Evolutionary conservation across 2,888 invertebrate genomes (phyloP).

Genomic region (Macropis europaea): DNA sequence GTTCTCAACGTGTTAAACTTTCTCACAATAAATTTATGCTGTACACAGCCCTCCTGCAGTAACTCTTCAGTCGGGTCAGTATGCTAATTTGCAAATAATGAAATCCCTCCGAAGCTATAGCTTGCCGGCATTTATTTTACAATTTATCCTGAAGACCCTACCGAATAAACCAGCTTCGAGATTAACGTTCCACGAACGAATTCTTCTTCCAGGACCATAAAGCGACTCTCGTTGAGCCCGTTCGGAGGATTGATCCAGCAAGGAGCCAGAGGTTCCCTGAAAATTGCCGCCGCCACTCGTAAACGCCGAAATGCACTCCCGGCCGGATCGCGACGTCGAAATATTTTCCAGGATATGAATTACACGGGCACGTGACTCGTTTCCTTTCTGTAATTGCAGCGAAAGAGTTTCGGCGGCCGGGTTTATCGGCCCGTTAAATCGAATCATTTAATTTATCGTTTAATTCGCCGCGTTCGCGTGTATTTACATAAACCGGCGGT

Average conservation of each 20-base stretch:
- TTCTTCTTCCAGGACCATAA: not conserved
- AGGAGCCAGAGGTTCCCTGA: constrained; percentile 26
- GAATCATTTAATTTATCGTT: constrained; percentile 46
- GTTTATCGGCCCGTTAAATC: constrained; percentile 44
- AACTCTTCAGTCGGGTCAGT: no score
- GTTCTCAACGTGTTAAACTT: no score
- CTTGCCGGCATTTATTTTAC: no score
- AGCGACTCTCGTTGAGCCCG: constrained; percentile 17
- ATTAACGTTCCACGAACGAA: no score
- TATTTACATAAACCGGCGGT: constrained; percentile 35
- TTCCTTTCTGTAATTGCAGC: constrained; percentile 29
- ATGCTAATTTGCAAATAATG: no score
- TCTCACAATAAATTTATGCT: no score
- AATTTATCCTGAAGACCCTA: no score
- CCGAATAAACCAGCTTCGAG: no score
- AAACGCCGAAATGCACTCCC: constrained; percentile 27
- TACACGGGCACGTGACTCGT: constrained; percentile 31
- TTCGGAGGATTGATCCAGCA: constrained; percentile 31
- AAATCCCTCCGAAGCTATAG: no score
- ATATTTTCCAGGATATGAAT: constrained; percentile 31
- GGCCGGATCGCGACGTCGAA: constrained; percentile 7
- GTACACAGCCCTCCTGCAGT: no score
- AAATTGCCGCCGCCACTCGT: constrained; percentile 29
- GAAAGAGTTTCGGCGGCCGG: constrained; percentile 26
- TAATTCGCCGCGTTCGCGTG: constrained; percentile 12